Base-by-base conservation (phyloP, 2,113 vertebrate genomes). In the Pionites leucogaster region DNA sequence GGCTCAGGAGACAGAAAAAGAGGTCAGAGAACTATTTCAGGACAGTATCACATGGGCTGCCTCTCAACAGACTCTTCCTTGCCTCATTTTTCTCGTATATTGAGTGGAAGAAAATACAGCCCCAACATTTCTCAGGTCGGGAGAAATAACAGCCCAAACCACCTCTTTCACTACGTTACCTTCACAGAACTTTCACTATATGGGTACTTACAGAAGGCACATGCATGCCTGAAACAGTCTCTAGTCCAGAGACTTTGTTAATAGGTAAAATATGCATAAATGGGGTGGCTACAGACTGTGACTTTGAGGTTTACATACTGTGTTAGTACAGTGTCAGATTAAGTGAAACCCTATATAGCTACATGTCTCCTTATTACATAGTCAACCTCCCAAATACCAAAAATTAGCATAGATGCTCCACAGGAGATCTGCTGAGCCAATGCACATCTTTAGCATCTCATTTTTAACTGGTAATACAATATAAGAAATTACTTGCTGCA, bases 311-410 rank as follows among this genome's bases (percentile, higher is more conserved):
- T 80, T 39, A n/a, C 2, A 9, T 35, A 28, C 33, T 37, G 10
- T 29, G 44, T 39, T n/a, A 13, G 52, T 62, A 46, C 3, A 67
- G 31, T 17, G 10, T 55, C 64, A 33, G 68, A 55, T 3, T 23
- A 62, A 62, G 31, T 17, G 13, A 92, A 77, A 47, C n/a, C 57
- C 53, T 29, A 14, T 29, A 14, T 1, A 68, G 24, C 46, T 60
- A 24, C 2, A 0, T 1, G 5, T 13, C 47, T 74, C 49, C 35
- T 72, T 25, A 7, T 35, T 13, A 52, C 9, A 10, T 1, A 62
- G 29, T 49, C 42, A 64, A 52, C 29, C 35, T 79, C 39, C 28
- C 35, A 35, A 69, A 63, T 9, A 5, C 19, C 28, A 77, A 39
- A 63, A 62, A 31, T 23, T 49, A 80, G 41, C 22, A 71, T 0